Evolutionary conservation across 2,113 vertebrate genomes (phyloP).

Genomic region (Seriola quinqueradiata): DNA sequence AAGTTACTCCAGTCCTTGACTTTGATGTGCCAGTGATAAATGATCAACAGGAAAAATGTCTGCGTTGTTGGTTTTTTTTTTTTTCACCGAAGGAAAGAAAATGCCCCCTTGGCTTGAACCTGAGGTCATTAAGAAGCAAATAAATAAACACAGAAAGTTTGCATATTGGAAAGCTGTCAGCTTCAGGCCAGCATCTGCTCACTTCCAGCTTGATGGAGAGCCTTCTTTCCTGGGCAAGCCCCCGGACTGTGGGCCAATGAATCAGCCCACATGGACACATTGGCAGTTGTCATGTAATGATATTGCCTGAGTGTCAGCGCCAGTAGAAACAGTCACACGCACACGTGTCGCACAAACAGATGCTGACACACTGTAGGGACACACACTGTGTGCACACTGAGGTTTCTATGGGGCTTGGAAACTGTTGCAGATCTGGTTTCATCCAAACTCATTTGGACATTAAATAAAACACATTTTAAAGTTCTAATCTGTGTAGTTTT

Average conservation of each 20-base stretch:
- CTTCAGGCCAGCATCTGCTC: conserved; percentile 61
- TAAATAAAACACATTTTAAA: neutral
- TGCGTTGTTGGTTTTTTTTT: conserved; percentile 43
- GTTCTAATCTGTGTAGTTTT: neutral
- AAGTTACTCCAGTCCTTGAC: conserved; percentile 66
- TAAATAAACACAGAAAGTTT: conserved; percentile 83
- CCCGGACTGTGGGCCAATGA: conserved; percentile 68
- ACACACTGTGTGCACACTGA: conserved; percentile 4
- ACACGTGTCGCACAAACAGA: conserved; percentile 26
- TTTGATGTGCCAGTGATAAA: conserved; percentile 75
- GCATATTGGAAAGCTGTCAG: conserved; percentile 84
- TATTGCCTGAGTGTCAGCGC: conserved; percentile 76
- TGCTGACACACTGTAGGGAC: conserved; percentile 19
- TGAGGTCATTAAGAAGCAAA: conserved; percentile 77
- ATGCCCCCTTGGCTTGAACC: conserved; percentile 69
- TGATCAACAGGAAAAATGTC: conserved; percentile 70
- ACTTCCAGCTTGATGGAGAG: conserved; percentile 81
- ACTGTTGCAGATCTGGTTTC: neutral
- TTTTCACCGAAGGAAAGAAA: conserved; percentile 32
- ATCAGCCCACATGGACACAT: conserved; percentile 81
- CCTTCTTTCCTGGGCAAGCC: conserved; percentile 73
- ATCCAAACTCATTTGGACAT: neutral
- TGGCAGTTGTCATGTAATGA: conserved; percentile 85
- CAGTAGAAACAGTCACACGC: conserved; percentile 38
- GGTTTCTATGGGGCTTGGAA: neutral